phyloP scores from a whole-genome alignment of 2,888 invertebrate species.

The Catocala nupta region DNA sequence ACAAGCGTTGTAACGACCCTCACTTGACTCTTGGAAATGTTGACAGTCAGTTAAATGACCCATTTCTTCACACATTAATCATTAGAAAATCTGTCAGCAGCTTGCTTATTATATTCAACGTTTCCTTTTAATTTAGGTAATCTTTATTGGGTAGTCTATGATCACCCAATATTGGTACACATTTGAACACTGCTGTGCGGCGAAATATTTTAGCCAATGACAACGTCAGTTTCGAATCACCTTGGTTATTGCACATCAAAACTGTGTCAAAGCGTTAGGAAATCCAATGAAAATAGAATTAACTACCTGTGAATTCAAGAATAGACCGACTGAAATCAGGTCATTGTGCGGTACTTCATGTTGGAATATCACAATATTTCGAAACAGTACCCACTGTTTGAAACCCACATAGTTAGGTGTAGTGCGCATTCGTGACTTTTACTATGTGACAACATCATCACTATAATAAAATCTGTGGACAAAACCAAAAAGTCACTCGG shows the following conservation, averaged over 20 bases:
- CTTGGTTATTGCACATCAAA: slow-evolving; percentile 43
- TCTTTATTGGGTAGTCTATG: too few species aligned
- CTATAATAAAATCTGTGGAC: too few species aligned
- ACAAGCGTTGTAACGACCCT: neutral
- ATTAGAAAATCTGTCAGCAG: too few species aligned
- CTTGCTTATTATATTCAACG: too few species aligned
- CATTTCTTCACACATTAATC: neutral
- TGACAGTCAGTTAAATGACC: neutral
- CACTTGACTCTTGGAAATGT: neutral
- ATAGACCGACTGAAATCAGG: slow-evolving; percentile 63
- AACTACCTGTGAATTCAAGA: slow-evolving; percentile 66
- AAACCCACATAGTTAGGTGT: too few species aligned
- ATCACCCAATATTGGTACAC: too few species aligned
- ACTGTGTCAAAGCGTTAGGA: slow-evolving; percentile 71
- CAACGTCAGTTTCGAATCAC: slow-evolving; percentile 5
- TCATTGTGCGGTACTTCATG: slow-evolving; percentile 26
- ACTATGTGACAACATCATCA: too few species aligned
- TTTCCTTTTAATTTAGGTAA: too few species aligned
- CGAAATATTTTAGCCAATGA: too few species aligned
- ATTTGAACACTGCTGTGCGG: too few species aligned
- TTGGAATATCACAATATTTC: slow-evolving; percentile 2
- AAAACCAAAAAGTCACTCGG: too few species aligned
- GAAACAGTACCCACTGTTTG: neutral
- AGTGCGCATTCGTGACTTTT: too few species aligned
- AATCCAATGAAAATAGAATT: slow-evolving; percentile 70